Percentiles rank a stretch among this genome's conserved stretches.
These are phyloP conservation scores for Lathamus discolor DNA, from an alignment of 2,113 vertebrate genomes.

Conservation along the genomic window DNA sequence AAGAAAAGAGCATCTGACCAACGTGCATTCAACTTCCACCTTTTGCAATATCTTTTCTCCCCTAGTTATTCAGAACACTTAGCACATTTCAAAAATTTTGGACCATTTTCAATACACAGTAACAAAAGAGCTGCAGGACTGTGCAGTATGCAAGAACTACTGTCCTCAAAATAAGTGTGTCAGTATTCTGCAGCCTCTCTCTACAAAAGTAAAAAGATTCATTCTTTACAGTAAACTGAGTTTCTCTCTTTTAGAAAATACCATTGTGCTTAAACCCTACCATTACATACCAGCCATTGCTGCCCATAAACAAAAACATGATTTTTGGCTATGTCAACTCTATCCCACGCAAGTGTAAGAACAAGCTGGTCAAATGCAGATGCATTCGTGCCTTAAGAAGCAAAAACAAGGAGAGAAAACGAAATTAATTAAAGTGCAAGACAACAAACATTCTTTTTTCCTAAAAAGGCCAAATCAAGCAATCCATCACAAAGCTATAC, in stretches of 20 bases:
- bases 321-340: conserved; percentile 99
- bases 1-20: not conserved
- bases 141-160: not conserved
- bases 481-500: not conserved
- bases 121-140: not conserved
- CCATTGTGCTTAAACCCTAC: not conserved
- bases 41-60: not conserved
- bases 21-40: not conserved
- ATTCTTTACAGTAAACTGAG: not conserved
- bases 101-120: not conserved
- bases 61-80: not conserved
- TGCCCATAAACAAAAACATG: conserved; percentile 99
- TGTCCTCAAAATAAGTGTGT: not conserved
- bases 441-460: not conserved
- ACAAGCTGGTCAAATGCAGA: conserved; percentile 97
- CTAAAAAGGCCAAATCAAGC: not conserved
- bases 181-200: not conserved
- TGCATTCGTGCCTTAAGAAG: conserved; percentile 88
- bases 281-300: conserved; percentile 91
- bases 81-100: not conserved
- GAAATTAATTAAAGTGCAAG: not conserved
- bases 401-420: not conserved
- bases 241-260: not conserved
- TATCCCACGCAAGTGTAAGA: conserved; percentile 96
- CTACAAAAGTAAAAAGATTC: not conserved